phyloP scores from a whole-genome alignment of 2,113 vertebrate species.

The Cyphomyrus plagiostoma region DNA sequence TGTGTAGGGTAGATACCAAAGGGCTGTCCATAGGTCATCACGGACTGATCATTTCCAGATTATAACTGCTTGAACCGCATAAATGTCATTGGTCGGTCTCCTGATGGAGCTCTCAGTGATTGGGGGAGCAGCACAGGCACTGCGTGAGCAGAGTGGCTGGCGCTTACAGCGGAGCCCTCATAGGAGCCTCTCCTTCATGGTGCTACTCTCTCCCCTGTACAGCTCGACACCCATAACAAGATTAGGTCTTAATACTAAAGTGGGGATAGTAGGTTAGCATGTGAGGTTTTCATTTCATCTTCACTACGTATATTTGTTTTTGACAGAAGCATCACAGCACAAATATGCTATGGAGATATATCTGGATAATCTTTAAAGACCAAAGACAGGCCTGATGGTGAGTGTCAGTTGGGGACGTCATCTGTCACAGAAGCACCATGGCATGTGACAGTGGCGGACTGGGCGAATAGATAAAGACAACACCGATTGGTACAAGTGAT shows the following conservation, averaged over 20 bases:
- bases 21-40: not conserved
- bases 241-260: not conserved
- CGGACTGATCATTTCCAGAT: not conserved
- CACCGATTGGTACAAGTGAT: no score
- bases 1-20: not conserved
- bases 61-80: not conserved
- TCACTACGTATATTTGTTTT: not conserved
- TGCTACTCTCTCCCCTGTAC: not conserved
- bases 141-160: not conserved
- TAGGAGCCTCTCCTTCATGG: not conserved
- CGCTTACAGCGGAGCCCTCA: not conserved
- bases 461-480: no score
- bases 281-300: not conserved
- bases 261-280: not conserved
- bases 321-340: not conserved
- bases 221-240: not conserved
- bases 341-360: not conserved
- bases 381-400: not conserved
- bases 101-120: not conserved
- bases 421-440: not conserved
- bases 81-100: not conserved
- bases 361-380: not conserved
- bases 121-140: not conserved
- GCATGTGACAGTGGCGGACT: not conserved
- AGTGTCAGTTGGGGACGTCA: not conserved